phyloP scores from a whole-genome alignment of 2,888 invertebrate genomes.

The Pardosa pseudoannulata region DNA sequence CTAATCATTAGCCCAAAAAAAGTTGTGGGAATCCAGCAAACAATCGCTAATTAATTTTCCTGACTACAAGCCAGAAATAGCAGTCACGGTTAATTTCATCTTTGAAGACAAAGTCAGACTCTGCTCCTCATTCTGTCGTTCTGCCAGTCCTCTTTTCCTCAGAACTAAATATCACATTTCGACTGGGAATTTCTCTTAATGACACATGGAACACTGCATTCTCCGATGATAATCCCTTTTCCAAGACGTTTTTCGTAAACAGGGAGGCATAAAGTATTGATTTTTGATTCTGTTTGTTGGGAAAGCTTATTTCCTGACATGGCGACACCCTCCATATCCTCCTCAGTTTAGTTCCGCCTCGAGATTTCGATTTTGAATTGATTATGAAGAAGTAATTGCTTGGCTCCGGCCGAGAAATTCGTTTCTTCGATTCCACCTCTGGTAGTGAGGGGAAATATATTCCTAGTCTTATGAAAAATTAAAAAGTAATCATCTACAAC shows the following conservation, averaged over 20 bases:
- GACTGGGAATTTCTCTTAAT: slow-evolving; percentile 8
- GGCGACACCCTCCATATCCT: not conserved
- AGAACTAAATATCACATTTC: slow-evolving; percentile 13
- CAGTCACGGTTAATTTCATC: no score
- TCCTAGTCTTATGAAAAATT: no score
- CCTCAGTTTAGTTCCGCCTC: not conserved
- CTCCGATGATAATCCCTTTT: slow-evolving; percentile 7
- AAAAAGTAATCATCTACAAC: no score
- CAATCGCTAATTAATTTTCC: no score
- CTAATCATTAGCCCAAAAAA: no score
- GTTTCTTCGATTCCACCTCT: slow-evolving; percentile 19
- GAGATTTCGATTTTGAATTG: not conserved
- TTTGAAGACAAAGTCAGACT: no score
- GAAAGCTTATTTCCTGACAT: slow-evolving; percentile 25
- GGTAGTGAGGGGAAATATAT: no score
- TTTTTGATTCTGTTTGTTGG: slow-evolving; percentile 26
- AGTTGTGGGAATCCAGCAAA: no score
- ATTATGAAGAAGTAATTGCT: no score
- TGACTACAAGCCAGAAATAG: no score
- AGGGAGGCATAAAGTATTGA: slow-evolving; percentile 19
- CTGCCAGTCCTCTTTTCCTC: no score
- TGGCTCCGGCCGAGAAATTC: slow-evolving; percentile 7
- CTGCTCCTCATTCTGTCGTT: no score
- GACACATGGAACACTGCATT: slow-evolving; percentile 20
- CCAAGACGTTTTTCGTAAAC: slow-evolving; percentile 12